These are phyloP conservation scores for Monopis laevigella DNA, from an alignment of 2,888 invertebrate genomes.

Conservation along the genomic window DNA sequence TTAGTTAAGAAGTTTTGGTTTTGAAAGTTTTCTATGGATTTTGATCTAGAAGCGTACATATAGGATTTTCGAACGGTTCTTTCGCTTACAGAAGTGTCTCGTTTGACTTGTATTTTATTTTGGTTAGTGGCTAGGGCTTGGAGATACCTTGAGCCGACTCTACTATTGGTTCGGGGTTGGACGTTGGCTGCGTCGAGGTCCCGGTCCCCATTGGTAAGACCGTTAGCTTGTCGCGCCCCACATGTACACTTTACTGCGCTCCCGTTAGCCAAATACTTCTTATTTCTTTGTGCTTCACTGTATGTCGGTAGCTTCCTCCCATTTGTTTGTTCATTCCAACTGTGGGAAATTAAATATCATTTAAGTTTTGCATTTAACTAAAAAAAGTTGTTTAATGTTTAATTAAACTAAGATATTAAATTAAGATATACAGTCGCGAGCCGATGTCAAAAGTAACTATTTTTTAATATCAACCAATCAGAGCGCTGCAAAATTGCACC, in stretches of 20 bases:
- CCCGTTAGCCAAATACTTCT: slow-evolving; percentile 53
- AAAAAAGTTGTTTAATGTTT: too few species aligned
- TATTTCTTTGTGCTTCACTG: slow-evolving; percentile 65
- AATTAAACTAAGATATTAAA: too few species aligned
- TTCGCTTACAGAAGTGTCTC: slow-evolving; percentile 49
- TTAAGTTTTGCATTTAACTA: too few species aligned
- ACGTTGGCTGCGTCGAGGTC: slow-evolving; percentile 32
- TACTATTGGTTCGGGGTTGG: slow-evolving; percentile 48
- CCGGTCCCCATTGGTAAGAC: slow-evolving; percentile 30
- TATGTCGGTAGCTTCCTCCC: slow-evolving; percentile 61
- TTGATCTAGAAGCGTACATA: slow-evolving; percentile 45
- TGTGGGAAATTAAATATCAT: too few species aligned
- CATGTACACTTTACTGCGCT: slow-evolving; percentile 49
- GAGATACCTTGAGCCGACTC: slow-evolving; percentile 57
- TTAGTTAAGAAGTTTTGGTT: slow-evolving; percentile 33
- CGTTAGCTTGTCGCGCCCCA: slow-evolving; percentile 50
- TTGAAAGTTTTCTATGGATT: slow-evolving; percentile 61
- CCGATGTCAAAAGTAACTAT: too few species aligned
- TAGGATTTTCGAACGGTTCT: slow-evolving; percentile 36
- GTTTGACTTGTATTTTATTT: slow-evolving; percentile 40
- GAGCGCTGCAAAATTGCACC: too few species aligned
- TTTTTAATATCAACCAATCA: too few species aligned
- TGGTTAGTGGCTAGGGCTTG: slow-evolving; percentile 51
- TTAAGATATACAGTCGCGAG: too few species aligned
- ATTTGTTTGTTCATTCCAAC: slow-evolving; percentile 66